These are phyloP conservation scores for Oreochromis mossambicus DNA, from an alignment of 2,797 vertebrate genomes.

Conservation along the genomic window DNA sequence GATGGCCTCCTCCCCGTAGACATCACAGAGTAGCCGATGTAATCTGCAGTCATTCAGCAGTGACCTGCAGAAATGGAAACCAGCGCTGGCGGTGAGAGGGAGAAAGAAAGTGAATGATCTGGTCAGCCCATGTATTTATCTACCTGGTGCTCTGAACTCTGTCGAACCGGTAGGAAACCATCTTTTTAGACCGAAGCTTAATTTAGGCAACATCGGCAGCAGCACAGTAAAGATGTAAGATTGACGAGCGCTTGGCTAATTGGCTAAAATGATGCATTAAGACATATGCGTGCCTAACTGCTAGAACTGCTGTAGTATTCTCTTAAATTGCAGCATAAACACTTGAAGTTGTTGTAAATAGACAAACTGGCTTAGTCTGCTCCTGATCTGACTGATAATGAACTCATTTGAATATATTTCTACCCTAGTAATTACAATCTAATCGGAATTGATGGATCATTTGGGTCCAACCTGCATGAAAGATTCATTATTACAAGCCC, in stretches of 20 bases:
- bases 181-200: not conserved
- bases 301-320: slow-evolving; percentile 16
- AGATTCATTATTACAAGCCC: slow-evolving; percentile 68
- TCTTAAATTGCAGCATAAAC: slow-evolving; percentile 41
- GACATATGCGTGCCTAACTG: slow-evolving; percentile 25
- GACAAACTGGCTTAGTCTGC: slow-evolving; percentile 14
- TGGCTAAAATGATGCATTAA: slow-evolving; percentile 47
- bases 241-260: slow-evolving; percentile 35
- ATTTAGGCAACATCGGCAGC: not conserved
- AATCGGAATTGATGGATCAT: slow-evolving; percentile 73
- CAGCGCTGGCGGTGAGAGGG: not conserved
- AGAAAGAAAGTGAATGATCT: slow-evolving; percentile 28
- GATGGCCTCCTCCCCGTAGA: slow-evolving; percentile 59
- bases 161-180: slow-evolving; percentile 1
- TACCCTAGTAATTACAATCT: slow-evolving; percentile 64
- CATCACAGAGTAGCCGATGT: slow-evolving; percentile 55
- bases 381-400: slow-evolving; percentile 62
- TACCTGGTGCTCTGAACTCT: slow-evolving; percentile 51
- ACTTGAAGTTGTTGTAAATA: slow-evolving; percentile 35
- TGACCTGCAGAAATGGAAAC: slow-evolving; percentile 67
- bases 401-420: slow-evolving; percentile 65
- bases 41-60: slow-evolving; percentile 64
- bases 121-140: slow-evolving; percentile 56
- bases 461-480: slow-evolving; percentile 67
- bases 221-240: not conserved